Evolutionary conservation across 2,797 vertebrate genomes (phyloP).

Genomic region (Tympanoctomys barrerae): DNA sequence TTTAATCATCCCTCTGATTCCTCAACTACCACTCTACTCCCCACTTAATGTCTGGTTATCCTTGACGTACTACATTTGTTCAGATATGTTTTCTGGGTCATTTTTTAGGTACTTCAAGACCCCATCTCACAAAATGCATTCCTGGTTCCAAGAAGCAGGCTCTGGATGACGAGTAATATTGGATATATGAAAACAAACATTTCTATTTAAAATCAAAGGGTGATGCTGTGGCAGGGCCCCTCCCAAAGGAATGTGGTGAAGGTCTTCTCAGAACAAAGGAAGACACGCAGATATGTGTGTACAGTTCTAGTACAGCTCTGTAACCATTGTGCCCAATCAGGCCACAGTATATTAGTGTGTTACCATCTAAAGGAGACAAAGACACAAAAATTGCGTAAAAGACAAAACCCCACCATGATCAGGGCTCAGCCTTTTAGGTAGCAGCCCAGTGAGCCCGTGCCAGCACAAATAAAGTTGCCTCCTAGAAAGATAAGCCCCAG

Average conservation of each 20-base stretch:
- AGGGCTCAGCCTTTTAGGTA: neutral
- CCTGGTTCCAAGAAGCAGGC: neutral
- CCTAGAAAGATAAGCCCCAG: neutral
- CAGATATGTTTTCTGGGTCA: neutral
- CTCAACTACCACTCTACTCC: neutral
- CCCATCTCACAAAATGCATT: neutral
- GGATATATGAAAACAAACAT: constrained; percentile 49
- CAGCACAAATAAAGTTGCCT: neutral
- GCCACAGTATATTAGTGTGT: neutral
- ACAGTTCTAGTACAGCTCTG: neutral
- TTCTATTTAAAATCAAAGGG: constrained; percentile 50
- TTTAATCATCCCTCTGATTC: neutral
- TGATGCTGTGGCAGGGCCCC: neutral
- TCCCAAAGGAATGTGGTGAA: neutral
- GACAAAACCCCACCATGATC: neutral
- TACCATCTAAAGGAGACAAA: neutral
- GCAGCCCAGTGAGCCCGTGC: neutral
- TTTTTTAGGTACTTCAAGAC: neutral
- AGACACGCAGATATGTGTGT: no score
- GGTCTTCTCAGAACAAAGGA: neutral
- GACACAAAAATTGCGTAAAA: neutral
- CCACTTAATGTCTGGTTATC: neutral
- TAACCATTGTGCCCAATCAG: neutral
- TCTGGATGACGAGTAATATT: neutral
- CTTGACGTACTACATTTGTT: constrained; percentile 22